Conservation (phyloP, 1,140 invertebrate genomes). For the Hyles euphorbiae region DNA sequence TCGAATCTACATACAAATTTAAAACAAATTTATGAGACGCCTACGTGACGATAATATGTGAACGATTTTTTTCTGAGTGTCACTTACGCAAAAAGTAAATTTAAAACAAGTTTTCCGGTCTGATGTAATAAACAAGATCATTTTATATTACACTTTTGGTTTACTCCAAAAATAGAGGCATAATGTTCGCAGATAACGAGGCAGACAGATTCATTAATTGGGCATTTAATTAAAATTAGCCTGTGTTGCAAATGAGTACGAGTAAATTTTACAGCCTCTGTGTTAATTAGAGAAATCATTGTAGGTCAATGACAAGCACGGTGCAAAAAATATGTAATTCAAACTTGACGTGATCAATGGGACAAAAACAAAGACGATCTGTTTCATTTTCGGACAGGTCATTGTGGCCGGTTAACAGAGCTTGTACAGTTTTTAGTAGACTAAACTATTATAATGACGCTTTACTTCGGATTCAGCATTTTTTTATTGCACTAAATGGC, state of each 20-base stretch:
- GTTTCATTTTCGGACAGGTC: slow-evolving; percentile 22
- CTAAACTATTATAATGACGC: too few species aligned
- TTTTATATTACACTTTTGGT: too few species aligned
- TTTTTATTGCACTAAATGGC: too few species aligned
- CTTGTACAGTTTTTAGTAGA: neutral
- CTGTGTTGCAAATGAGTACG: slow-evolving; percentile 1
- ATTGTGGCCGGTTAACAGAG: neutral
- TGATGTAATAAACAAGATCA: too few species aligned
- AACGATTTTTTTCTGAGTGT: too few species aligned
- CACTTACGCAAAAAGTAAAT: too few species aligned
- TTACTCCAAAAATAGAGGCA: neutral
- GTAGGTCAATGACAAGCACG: slow-evolving; percentile 41
- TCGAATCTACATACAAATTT: too few species aligned
- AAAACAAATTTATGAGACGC: too few species aligned
- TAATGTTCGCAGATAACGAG: slow-evolving; percentile 2
- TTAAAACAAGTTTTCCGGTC: too few species aligned
- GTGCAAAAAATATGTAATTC: slow-evolving; percentile 33
- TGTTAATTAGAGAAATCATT: slow-evolving; percentile 48
- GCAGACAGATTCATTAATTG: slow-evolving; percentile 1
- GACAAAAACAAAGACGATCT: slow-evolving; percentile 27
- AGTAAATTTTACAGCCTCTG: slow-evolving; percentile 19
- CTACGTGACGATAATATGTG: too few species aligned
- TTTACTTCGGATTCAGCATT: too few species aligned
- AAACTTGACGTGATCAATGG: slow-evolving; percentile 24
- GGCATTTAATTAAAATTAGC: slow-evolving; percentile 4